Percentiles rank a stretch among this genome's conserved stretches.
These are phyloP conservation scores for Vulpes vulpes DNA, from an alignment of 2,113 vertebrate genomes.

Conservation along the genomic window DNA sequence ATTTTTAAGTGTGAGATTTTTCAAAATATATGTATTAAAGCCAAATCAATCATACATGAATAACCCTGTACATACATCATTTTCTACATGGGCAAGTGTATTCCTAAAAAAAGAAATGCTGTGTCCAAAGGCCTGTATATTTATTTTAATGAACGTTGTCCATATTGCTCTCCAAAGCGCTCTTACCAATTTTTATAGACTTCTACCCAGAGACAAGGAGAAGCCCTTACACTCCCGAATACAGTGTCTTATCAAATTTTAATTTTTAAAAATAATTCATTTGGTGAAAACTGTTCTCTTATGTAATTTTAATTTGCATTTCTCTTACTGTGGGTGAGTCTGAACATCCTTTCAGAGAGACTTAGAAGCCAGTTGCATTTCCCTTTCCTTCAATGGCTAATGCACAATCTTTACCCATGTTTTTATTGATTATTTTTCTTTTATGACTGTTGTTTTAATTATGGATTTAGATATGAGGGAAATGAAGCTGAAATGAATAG, in stretches of 20 bases:
- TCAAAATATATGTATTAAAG: background rate
- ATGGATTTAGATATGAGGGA: background rate
- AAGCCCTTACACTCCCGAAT: background rate
- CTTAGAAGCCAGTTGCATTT: background rate
- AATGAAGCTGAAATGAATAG: background rate
- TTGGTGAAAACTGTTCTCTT: background rate
- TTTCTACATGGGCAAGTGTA: background rate
- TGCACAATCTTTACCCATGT: background rate
- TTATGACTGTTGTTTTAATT: background rate
- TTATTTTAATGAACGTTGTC: background rate
- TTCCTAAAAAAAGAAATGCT: background rate
- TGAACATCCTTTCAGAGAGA: background rate
- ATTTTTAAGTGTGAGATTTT: slow-evolving; percentile 10
- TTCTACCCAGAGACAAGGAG: background rate
- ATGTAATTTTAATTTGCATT: background rate
- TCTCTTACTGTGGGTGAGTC: background rate
- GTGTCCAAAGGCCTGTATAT: background rate
- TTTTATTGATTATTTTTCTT: background rate
- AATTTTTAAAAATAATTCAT: background rate
- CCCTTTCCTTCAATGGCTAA: background rate
- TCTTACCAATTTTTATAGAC: background rate
- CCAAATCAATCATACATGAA: background rate
- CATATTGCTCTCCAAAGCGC: background rate
- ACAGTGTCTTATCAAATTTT: background rate
- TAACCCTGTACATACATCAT: background rate